Percentiles rank a stretch among this genome's conserved stretches.
Conservation (phyloP, 2,113 vertebrate genomes). For the Parotia lawesii region DNA sequence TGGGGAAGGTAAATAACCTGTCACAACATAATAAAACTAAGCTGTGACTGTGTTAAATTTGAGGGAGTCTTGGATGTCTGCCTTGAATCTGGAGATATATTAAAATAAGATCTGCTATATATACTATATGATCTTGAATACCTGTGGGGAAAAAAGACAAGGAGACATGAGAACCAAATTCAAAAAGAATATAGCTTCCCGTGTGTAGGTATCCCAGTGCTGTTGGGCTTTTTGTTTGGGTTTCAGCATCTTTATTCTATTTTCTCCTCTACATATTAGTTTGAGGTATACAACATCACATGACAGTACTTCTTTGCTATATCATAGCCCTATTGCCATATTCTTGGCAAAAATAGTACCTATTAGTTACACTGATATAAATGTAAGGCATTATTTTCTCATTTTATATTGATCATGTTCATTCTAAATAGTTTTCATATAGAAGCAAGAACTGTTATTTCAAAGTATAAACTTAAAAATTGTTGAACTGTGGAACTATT, state of each 20-base stretch:
- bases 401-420: neutral
- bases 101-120: neutral
- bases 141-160: neutral
- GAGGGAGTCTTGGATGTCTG: neutral
- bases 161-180: neutral
- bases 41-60: neutral
- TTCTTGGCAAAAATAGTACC: neutral
- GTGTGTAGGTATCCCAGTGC: neutral
- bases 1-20: neutral
- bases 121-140: neutral
- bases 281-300: neutral
- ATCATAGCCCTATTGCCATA: neutral
- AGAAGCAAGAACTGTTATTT: neutral
- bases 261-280: neutral
- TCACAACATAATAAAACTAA: neutral
- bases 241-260: neutral
- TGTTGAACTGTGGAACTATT: neutral
- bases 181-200: neutral
- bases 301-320: neutral
- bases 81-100: neutral
- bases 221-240: neutral
- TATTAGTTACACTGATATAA: neutral
- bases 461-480: neutral
- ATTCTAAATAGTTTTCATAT: neutral
- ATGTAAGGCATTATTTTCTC: neutral